Base-by-base conservation (phyloP, 1,140 invertebrate species). In the Argopecten irradians region DNA sequence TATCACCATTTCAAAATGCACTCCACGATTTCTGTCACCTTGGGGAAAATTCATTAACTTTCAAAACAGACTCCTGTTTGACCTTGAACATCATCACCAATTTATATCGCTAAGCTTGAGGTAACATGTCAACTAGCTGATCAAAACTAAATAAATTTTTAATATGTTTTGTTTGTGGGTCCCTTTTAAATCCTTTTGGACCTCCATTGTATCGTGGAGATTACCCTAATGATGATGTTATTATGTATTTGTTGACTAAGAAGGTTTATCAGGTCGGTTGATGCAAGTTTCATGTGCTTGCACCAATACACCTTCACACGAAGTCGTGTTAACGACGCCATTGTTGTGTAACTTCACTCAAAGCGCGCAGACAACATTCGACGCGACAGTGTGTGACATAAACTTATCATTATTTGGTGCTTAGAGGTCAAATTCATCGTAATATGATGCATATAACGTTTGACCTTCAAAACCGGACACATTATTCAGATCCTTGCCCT, bases 391-490 rank as follows among this genome's bases (percentile, higher is more conserved):
- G 9, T 5, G 43, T 46, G 9, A 19, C 43, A 19, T 46, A 46
- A 39, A 39, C 43, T 46, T 2, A 19, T 46, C 22, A 46, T 14
- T 46, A 28, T 11, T 11, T 71, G 28, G 55, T 71, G 43, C 55
- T n/a, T 71, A 28, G 1, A 28, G 55, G 55, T 71, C 55, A 71
- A 71, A 71, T 28, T n/a, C 55, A 28, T n/a, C 55, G 0, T 28
- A n/a, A 19, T 55, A 11, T 55, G n/a, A n/a, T n/a, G 22, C 43
- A 11, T 55, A 55, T 19, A 19, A 11, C 2, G 55, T 71, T 71
- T n/a, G 55, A 71, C 55, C n/a, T 71, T 71, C 55, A 71, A 71
- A 46, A 71, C 55, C n/a, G 55, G 55, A 71, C 55, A 71, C n/a
- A 71, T 71, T n/a, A n/a, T n/a, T 5, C n/a, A 22, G 43, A 46